Conservation (phyloP, 2,113 vertebrate genomes). For the Martes martes region DNA sequence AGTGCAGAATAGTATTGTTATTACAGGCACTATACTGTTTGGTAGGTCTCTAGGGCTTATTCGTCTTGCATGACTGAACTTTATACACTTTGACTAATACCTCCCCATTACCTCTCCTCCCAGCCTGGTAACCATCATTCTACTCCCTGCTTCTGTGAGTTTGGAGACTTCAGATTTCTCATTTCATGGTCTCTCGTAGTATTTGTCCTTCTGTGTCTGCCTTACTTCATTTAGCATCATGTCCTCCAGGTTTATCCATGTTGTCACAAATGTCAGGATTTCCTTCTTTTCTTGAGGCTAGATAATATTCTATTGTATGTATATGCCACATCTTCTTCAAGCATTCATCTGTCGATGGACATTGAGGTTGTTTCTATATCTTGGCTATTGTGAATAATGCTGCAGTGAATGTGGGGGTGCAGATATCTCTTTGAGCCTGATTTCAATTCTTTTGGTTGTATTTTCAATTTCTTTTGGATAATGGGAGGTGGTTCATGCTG, state of each 20-base stretch:
- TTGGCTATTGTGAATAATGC: not conserved
- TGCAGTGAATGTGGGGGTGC: not conserved
- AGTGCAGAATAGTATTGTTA: not conserved
- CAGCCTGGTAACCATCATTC: not conserved
- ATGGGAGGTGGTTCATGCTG: not conserved
- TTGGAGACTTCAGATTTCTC: not conserved
- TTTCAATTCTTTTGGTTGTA: not conserved
- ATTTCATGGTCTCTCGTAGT: not conserved
- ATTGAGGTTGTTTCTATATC: not conserved
- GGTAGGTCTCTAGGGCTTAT: not conserved
- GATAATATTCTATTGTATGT: not conserved
- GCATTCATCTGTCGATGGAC: not conserved
- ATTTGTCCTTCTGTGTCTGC: not conserved
- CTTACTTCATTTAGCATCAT: not conserved
- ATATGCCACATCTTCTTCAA: not conserved
- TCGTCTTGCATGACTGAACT: not conserved
- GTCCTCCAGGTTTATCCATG: not conserved
- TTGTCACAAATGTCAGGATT: not conserved
- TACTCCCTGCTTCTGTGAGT: not conserved
- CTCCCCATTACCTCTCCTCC: not conserved
- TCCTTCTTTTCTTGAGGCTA: not conserved
- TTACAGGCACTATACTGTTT: not conserved
- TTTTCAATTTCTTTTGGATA: not conserved
- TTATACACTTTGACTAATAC: not conserved
- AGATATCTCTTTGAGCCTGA: not conserved